Evolutionary conservation across 2,113 vertebrate species (phyloP).

Genomic region (Hoplias malabaricus): DNA sequence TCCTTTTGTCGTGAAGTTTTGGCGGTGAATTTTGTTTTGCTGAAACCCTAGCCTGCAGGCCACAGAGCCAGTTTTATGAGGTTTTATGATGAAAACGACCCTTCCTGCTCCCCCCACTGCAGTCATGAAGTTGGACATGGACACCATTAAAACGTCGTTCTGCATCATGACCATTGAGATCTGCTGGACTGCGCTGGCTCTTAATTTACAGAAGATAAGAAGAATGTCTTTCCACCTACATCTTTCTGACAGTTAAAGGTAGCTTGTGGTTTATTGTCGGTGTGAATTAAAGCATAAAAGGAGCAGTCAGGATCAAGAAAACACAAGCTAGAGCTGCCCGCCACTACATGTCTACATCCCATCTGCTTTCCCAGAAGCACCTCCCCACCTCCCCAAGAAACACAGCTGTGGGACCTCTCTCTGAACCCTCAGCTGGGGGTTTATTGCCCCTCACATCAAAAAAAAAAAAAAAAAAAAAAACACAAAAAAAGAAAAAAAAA

Average conservation of each 20-base stretch:
- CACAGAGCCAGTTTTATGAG: slow-evolving; percentile 26
- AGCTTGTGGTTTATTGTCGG: not conserved
- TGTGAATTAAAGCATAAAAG: not conserved
- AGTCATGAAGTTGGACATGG: not conserved
- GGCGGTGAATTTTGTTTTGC: slow-evolving; percentile 7
- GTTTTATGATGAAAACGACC: slow-evolving; percentile 23
- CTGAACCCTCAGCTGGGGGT: slow-evolving; percentile 72
- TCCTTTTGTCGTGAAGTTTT: not conserved
- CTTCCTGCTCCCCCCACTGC: slow-evolving; percentile 12
- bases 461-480: slow-evolving; percentile 29
- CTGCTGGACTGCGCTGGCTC: not conserved
- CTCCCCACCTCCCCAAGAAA: slow-evolving; percentile 60
- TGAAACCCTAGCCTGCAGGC: slow-evolving; percentile 22
- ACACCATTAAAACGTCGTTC: slow-evolving; percentile 32
- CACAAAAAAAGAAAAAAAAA: slow-evolving; percentile 22
- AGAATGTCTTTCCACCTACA: not conserved
- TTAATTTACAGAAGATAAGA: not conserved
- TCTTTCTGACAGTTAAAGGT: slow-evolving; percentile 10
- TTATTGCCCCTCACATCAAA: slow-evolving; percentile 43
- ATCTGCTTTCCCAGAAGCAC: slow-evolving; percentile 45
- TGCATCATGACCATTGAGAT: slow-evolving; percentile 12
- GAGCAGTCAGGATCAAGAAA: slow-evolving; percentile 53
- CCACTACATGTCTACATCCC: slow-evolving; percentile 41
- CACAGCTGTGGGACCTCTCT: slow-evolving; percentile 73
- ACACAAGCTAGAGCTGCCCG: slow-evolving; percentile 47